A percentile compares a stretch with the other conserved stretches of the same genome.
phyloP scores from a whole-genome alignment of 2,113 vertebrate species.

The Corythornis vintsioides region DNA sequence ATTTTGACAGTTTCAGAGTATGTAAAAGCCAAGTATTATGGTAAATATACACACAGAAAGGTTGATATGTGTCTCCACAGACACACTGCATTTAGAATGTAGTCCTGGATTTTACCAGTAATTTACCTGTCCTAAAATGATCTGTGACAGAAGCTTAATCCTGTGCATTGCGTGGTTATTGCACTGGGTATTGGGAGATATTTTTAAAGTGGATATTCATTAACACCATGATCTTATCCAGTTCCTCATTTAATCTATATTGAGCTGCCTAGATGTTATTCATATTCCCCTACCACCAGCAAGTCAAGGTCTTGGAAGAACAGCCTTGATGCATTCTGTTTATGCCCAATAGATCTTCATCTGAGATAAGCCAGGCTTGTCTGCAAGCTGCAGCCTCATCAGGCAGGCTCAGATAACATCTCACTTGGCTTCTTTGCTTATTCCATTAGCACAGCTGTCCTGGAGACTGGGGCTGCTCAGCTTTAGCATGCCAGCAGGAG shows the following conservation, averaged over 20 bases:
- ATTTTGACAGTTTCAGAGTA: not conserved
- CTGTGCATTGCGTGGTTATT: not conserved
- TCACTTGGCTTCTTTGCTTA: constrained; percentile 65
- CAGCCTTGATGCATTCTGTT: constrained; percentile 59
- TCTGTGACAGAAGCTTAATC: not conserved
- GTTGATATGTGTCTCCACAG: not conserved
- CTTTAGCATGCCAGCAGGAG: constrained; percentile 26
- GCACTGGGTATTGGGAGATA: not conserved
- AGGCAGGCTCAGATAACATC: constrained; percentile 69
- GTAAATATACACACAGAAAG: not conserved
- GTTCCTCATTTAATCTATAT: constrained; percentile 62
- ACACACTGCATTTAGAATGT: not conserved
- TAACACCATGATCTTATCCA: constrained; percentile 52
- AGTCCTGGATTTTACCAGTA: not conserved
- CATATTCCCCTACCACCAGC: constrained; percentile 32
- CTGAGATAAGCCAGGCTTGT: constrained; percentile 72
- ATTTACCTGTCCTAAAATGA: not conserved
- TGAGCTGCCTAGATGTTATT: constrained; percentile 41
- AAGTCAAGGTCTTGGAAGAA: constrained; percentile 64
- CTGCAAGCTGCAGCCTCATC: constrained; percentile 72
- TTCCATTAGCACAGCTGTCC: constrained; percentile 66
- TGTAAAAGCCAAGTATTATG: not conserved
- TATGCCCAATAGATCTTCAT: constrained; percentile 67
- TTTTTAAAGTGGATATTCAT: constrained; percentile 54
- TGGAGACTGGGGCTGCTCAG: constrained; percentile 36